A percentile compares a stretch with the other conserved stretches of the same genome.
phyloP scores from a whole-genome alignment of 2,797 vertebrate species.

The Distichodus sexfasciatus region DNA sequence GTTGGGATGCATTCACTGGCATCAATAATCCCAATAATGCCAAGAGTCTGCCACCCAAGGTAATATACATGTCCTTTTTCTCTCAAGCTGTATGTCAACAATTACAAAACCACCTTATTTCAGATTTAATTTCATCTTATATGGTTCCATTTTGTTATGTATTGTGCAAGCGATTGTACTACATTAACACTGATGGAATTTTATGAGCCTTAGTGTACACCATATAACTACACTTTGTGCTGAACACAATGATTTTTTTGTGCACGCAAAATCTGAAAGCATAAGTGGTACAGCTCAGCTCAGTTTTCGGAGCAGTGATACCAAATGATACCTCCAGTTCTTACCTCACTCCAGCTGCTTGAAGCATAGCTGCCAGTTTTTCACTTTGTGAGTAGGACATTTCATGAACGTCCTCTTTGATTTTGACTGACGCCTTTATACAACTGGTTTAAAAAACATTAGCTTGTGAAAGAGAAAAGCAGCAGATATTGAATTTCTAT shows the following conservation, averaged over 20 bases:
- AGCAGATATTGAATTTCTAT: not conserved
- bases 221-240: too few species aligned
- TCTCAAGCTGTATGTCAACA: constrained; percentile 62
- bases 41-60: constrained; percentile 76
- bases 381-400: constrained; percentile 70
- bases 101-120: not conserved
- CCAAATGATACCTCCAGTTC: not conserved
- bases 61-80: constrained; percentile 69
- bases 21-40: constrained; percentile 73
- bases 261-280: not conserved
- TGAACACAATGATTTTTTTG: too few species aligned
- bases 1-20: constrained; percentile 78
- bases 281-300: not conserved
- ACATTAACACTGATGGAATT: too few species aligned
- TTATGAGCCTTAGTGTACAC: too few species aligned
- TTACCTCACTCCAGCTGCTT: constrained; percentile 74
- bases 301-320: not conserved
- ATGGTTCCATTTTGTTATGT: too few species aligned
- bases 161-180: too few species aligned
- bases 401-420: constrained; percentile 63
- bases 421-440: constrained; percentile 64
- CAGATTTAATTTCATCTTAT: too few species aligned
- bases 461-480: not conserved
- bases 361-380: constrained; percentile 64
- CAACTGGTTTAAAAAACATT: constrained; percentile 53